Evolutionary conservation across 2,888 invertebrate genomes (phyloP).

Genomic region (Rutpela maculata): DNA sequence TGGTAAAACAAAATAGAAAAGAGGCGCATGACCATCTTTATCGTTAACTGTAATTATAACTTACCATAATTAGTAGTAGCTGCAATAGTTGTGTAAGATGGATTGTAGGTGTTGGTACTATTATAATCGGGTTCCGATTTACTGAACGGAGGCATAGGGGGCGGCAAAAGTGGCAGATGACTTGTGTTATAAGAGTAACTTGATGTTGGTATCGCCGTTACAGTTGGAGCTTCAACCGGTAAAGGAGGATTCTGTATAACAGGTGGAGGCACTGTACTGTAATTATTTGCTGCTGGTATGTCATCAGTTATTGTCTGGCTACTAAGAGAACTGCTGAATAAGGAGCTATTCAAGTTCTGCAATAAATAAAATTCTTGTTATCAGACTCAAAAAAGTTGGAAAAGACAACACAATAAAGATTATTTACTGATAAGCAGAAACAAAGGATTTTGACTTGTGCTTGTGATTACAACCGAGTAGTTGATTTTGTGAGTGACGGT

Average conservation of each 20-base stretch:
- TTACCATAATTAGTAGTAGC: conserved; percentile 55
- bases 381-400: too few species aligned
- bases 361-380: conserved; percentile 35
- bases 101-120: conserved; percentile 42
- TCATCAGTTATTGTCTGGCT: conserved; percentile 20
- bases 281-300: conserved; percentile 47
- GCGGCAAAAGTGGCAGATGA: conserved; percentile 78
- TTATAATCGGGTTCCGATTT: conserved; percentile 58
- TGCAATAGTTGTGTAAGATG: conserved; percentile 42
- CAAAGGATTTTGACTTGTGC: too few species aligned
- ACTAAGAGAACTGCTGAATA: conserved; percentile 34
- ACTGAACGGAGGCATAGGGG: conserved; percentile 73
- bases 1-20: too few species aligned
- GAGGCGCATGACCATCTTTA: too few species aligned
- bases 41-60: conserved; percentile 20
- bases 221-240: conserved; percentile 57
- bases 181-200: conserved; percentile 54
- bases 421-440: too few species aligned
- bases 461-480: too few species aligned
- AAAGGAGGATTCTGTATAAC: conserved; percentile 69
- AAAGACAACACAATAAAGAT: too few species aligned
- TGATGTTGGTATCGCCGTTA: conserved; percentile 49
- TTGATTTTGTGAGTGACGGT: too few species aligned
- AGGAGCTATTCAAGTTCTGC: conserved; percentile 61
- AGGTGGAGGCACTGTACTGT: conserved; percentile 67